These are phyloP conservation scores for Parnassius glacialis DNA, from an alignment of 2,888 invertebrate species.

Conservation along the genomic window DNA sequence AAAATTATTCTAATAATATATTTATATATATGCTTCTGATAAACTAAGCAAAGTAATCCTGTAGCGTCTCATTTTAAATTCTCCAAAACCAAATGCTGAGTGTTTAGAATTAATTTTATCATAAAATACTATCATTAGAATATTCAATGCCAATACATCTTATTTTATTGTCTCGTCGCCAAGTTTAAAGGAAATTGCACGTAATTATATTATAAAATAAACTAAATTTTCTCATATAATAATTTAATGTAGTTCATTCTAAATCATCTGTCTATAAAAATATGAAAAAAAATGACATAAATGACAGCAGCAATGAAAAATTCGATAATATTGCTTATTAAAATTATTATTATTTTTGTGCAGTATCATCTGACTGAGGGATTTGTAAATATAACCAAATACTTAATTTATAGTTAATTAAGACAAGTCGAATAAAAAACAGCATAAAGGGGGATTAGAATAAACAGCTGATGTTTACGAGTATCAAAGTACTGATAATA, in stretches of 20 bases:
- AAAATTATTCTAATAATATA: no score
- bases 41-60: no score
- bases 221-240: background rate
- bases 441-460: slow-evolving; percentile 5
- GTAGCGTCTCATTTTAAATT: no score
- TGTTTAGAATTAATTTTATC: no score
- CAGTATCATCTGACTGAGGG: slow-evolving; percentile 16
- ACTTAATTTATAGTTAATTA: slow-evolving; percentile 20
- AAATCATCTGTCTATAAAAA: no score
- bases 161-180: background rate
- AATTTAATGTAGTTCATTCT: no score
- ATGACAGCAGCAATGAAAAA: no score
- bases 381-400: slow-evolving; percentile 22
- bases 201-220: background rate
- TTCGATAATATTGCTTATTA: no score
- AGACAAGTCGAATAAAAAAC: slow-evolving; percentile 3
- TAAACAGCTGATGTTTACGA: background rate
- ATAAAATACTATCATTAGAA: background rate
- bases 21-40: no score
- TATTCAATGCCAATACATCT: slow-evolving; percentile 1
- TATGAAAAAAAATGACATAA: no score
- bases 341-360: background rate
- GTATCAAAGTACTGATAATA: background rate
- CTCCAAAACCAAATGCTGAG: no score
- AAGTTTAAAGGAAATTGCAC: background rate